A percentile compares a stretch with the other conserved stretches of the same genome.
phyloP scores from a whole-genome alignment of 2,888 invertebrate genomes.

The Aporophyla nigra region DNA sequence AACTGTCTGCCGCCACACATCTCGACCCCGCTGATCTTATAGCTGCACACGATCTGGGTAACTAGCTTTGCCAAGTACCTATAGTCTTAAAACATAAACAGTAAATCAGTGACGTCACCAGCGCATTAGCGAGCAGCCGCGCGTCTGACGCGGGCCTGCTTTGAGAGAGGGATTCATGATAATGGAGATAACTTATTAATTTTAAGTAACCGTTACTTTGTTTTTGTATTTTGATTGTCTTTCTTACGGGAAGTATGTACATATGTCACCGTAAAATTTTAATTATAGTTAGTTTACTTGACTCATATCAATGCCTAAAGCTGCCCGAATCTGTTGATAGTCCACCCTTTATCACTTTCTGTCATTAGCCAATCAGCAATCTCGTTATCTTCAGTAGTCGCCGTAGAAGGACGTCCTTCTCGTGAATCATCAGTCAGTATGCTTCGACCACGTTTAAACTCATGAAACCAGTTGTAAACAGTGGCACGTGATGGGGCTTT shows the following conservation, averaged over 20 bases:
- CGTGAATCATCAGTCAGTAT: too few relatives aligned
- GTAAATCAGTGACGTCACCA: not conserved
- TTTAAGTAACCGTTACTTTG: not conserved
- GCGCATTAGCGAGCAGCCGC: not conserved
- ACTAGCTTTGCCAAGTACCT: not conserved
- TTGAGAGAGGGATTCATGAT: not conserved
- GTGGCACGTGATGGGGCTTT: too few relatives aligned
- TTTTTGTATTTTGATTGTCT: not conserved
- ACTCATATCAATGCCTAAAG: too few relatives aligned
- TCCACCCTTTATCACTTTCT: too few relatives aligned
- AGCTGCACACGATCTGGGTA: conserved; percentile 84
- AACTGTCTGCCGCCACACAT: conserved; percentile 83
- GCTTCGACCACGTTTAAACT: too few relatives aligned
- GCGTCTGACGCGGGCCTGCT: not conserved
- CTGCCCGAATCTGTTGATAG: too few relatives aligned
- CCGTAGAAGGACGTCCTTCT: too few relatives aligned
- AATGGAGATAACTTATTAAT: not conserved
- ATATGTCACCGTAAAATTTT: too few relatives aligned
- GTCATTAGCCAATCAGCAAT: too few relatives aligned
- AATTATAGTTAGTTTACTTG: too few relatives aligned
- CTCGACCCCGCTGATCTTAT: conserved; percentile 85
- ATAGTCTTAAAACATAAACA: not conserved
- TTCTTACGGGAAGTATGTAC: not conserved
- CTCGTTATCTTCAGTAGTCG: too few relatives aligned
- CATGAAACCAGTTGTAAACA: too few relatives aligned